A percentile compares a stretch with the other conserved stretches of the same genome.
Evolutionary conservation across 2,797 vertebrate genomes (phyloP).

Genomic region (Paedocypris micromegethes): DNA sequence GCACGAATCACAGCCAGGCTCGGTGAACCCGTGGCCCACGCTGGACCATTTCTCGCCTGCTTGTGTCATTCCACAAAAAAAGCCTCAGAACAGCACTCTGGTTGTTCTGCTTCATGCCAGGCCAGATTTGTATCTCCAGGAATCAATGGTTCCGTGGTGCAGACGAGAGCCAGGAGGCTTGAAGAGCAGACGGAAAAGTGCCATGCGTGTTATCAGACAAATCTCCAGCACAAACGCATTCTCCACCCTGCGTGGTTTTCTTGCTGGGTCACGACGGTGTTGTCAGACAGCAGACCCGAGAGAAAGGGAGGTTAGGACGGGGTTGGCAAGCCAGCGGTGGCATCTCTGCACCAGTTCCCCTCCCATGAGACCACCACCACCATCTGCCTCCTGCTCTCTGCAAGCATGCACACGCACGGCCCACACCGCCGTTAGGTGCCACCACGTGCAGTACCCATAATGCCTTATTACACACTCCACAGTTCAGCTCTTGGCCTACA

Average conservation of each 20-base stretch:
- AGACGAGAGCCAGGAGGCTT: background rate
- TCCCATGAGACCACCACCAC: constrained; percentile 57
- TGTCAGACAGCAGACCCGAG: constrained; percentile 38
- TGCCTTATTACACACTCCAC: constrained; percentile 9
- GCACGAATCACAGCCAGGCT: constrained; percentile 76
- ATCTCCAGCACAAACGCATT: constrained; percentile 19
- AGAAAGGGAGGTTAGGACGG: constrained; percentile 47
- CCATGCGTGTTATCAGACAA: constrained; percentile 12
- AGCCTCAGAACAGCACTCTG: constrained; percentile 19
- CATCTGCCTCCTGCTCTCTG: constrained; percentile 69
- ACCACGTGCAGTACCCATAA: constrained; percentile 40
- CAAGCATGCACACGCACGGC: constrained; percentile 31
- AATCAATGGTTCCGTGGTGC: constrained; percentile 7
- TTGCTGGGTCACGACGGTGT: constrained; percentile 38
- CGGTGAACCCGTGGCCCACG: background rate
- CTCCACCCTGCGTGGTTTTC: constrained; percentile 28
- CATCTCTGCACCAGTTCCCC: constrained; percentile 44
- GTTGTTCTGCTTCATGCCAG: constrained; percentile 2
- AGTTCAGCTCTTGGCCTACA: background rate
- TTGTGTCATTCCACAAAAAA: constrained; percentile 11
- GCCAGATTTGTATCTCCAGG: constrained; percentile 10
- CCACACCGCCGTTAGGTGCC: constrained; percentile 68
- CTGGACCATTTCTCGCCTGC: constrained; percentile 4
- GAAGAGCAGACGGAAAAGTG: background rate
- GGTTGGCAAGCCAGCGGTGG: constrained; percentile 48